Conservation (phyloP, 2,797 vertebrate genomes). For the Etheostoma nigrum region DNA sequence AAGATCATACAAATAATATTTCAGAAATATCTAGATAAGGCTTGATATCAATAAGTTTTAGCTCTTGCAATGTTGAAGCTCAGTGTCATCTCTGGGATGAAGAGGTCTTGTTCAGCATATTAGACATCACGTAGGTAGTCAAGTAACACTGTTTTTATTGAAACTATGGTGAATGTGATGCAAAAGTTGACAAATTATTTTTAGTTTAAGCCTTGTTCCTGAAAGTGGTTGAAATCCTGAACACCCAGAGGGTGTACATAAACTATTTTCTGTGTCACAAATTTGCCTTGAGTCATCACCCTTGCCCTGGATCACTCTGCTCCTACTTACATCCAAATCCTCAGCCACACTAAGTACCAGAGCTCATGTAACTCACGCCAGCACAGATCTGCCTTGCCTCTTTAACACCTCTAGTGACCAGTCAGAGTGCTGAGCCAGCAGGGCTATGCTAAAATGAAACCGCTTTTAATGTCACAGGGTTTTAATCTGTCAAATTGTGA, state of each 20-base stretch:
- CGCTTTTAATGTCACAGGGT: conserved; percentile 49
- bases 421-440: conserved; percentile 64
- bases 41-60: neutral
- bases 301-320: conserved; percentile 64
- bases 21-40: neutral
- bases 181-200: neutral
- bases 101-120: neutral
- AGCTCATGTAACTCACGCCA: conserved; percentile 75
- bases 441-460: conserved; percentile 52
- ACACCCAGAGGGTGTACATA: conserved; percentile 29
- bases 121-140: no score
- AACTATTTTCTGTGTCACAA: conserved; percentile 65
- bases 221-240: conserved; percentile 17
- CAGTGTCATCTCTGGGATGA: neutral
- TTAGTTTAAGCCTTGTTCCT: neutral
- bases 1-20: no score
- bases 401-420: conserved; percentile 71
- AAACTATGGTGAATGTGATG: neutral
- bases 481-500: conserved; percentile 57
- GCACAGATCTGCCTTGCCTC: conserved; percentile 69
- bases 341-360: conserved; percentile 65
- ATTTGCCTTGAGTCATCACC: conserved; percentile 68
- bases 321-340: conserved; percentile 74
- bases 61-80: neutral
- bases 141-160: neutral